These are phyloP conservation scores for Proctacanthus coquilletti DNA, from an alignment of 1,140 invertebrate species.

Conservation along the genomic window DNA sequence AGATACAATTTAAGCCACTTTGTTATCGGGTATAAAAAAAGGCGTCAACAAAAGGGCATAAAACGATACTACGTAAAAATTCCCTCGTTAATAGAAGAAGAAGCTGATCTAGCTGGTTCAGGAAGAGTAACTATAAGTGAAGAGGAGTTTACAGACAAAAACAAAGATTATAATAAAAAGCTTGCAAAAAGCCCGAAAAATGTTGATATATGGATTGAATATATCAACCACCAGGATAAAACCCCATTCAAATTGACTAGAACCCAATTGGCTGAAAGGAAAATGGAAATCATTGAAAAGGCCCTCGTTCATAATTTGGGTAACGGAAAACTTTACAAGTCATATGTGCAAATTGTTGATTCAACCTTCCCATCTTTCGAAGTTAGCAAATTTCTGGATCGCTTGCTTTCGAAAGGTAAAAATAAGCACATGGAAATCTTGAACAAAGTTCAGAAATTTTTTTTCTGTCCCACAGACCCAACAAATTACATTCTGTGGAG, in stretches of 20 bases:
- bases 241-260: slow-evolving; percentile 28
- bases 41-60: background rate
- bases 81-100: no score
- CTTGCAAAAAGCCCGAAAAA: slow-evolving; percentile 34
- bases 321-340: slow-evolving; percentile 31
- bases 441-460: background rate
- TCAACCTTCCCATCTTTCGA: slow-evolving; percentile 37
- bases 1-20: no score
- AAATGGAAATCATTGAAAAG: slow-evolving; percentile 39
- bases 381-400: slow-evolving; percentile 28
- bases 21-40: no score
- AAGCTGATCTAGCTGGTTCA: no score
- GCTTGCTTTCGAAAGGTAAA: slow-evolving; percentile 24
- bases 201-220: slow-evolving; percentile 38
- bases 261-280: slow-evolving; percentile 32
- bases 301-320: slow-evolving; percentile 34
- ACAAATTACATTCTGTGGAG: slow-evolving; percentile 41
- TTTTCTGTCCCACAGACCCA: slow-evolving; percentile 31
- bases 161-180: slow-evolving; percentile 34
- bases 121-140: no score
- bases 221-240: slow-evolving; percentile 38
- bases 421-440: no score
- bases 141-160: slow-evolving; percentile 32
- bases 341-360: slow-evolving; percentile 34
- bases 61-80: background rate